Evolutionary conservation across 2,888 invertebrate species (phyloP), one percentile per base, ranked within the genome.

Genomic region (Patella caerulea): DNA sequence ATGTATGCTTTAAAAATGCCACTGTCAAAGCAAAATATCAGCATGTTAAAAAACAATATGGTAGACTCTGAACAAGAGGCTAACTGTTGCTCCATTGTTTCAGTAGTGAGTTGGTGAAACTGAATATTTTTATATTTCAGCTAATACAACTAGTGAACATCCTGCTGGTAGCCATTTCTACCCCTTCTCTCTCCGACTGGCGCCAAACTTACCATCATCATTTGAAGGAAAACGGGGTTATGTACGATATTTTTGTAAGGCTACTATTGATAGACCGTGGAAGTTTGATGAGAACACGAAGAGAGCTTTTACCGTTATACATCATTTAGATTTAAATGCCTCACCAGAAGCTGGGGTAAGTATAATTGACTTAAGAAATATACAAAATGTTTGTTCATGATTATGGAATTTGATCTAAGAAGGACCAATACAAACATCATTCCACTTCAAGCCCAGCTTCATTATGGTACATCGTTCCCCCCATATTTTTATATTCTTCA

Each of bases 181-280:
- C 59, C 87, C 88, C 2, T 89, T 89, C 79, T 76, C 80, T 7
- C 79, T 88, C 45, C 77, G 77, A 17, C 76, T 88, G n/a, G 77
- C 73, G 3, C 92, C 93, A 12, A 83, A 81, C 15, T 74, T 88
- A 14, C 91, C 91, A 4, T 88, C 88, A 7, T 90, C 90, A 45
- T 91, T 87, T 80, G 90, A 90, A 77, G 91, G 90, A 7, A 82
- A 81, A 1, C 81, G 86, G 9, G 95, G 87, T 93, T 93, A 91
- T 96, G 97, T 97, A 65, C 93, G 96, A 34, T 97, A 97, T 89
- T 94, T 95, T n/a, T 94, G 96, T 52, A 96, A 95, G 92, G 95
- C 96, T 0, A 94, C 94, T 0, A 92, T 97, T 34, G 96, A 96
- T 87, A 93, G 96, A 19, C 95, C 96, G 2, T 96, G 96, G 94